Evolutionary conservation across 2,113 vertebrate species (phyloP).

Genomic region (Tychaedon coryphoeus): DNA sequence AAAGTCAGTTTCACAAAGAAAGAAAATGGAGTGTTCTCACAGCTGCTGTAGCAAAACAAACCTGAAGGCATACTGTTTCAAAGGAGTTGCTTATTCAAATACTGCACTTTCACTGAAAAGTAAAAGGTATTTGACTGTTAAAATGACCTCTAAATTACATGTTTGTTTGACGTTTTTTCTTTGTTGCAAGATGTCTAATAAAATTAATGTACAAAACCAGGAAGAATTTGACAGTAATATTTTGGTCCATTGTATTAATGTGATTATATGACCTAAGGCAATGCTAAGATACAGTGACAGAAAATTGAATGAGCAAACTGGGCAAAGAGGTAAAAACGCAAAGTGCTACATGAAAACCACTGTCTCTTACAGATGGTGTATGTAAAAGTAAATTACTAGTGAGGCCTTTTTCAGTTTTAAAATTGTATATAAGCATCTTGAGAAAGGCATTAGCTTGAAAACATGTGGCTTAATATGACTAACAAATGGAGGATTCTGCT

Average conservation of each 20-base stretch:
- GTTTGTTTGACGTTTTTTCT: neutral
- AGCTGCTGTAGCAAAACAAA: neutral
- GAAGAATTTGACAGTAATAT: neutral
- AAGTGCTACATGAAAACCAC: neutral
- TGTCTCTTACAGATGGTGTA: neutral
- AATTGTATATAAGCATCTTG: neutral
- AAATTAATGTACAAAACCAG: neutral
- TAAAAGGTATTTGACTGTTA: neutral
- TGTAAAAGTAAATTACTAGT: neutral
- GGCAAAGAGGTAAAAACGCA: neutral
- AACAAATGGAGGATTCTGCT: neutral
- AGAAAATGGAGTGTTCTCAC: neutral
- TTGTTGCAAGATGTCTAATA: conserved; percentile 37
- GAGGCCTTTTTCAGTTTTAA: neutral
- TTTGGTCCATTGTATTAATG: neutral
- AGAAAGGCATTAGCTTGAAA: neutral
- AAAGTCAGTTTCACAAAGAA: neutral
- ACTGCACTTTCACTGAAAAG: neutral
- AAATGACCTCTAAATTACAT: neutral
- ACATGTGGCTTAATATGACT: neutral
- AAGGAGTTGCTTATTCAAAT: neutral
- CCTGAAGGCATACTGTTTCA: neutral
- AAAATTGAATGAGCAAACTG: neutral
- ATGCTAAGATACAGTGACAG: neutral
- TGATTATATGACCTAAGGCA: neutral